Evolutionary conservation across 2,113 vertebrate genomes (phyloP), one percentile per base, ranked within the genome.

Genomic region (Pipra filicauda): DNA sequence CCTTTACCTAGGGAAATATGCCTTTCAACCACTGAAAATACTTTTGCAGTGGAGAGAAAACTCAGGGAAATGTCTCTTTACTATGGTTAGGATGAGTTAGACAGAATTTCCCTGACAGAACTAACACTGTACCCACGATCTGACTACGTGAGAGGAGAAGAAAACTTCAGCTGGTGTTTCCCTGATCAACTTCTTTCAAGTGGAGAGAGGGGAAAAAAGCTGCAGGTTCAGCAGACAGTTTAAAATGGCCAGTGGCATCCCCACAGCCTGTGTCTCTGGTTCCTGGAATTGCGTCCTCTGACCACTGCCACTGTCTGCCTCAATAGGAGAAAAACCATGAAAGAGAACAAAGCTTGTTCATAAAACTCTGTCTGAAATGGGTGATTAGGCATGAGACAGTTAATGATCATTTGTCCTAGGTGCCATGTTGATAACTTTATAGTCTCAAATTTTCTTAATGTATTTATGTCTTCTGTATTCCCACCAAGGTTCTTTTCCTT

Each of bases 371-470:
- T 66, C 69, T 81, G 89, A 72, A 95, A 87, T 87, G 73, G 80
- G 23, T 78, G 80, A 81, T 87, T 61, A 94, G 73, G 76, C 66
- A 64, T 58, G 73, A 90, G 79, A 72, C 72, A 76, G 65, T 89
- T 91, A 74, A 74, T 12, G 26, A 78, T 84, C 52, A 71, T 91
- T 91, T 89, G 35, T 95, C 61, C 77, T 52, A 72, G 66, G 66
- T 1, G 0, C 80, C 88, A 78, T 0, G 15, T 79, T 87, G 86
- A 89, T 96, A 41, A 48, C 77, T 92, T 94, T 58, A 81, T 76
- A 82, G 62, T 91, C 70, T 92, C 61, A 91, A 67, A 89, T 95
- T 78, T 48, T 91, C 70, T 78, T 87, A 95, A 84, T 71, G 69
- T 87, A 78, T 93, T 95, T 92, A 74, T 91, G 75, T 74, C 69